These are phyloP conservation scores for Himalopsyche kuldschensis DNA, from an alignment of 2,888 invertebrate species.

Conservation along the genomic window DNA sequence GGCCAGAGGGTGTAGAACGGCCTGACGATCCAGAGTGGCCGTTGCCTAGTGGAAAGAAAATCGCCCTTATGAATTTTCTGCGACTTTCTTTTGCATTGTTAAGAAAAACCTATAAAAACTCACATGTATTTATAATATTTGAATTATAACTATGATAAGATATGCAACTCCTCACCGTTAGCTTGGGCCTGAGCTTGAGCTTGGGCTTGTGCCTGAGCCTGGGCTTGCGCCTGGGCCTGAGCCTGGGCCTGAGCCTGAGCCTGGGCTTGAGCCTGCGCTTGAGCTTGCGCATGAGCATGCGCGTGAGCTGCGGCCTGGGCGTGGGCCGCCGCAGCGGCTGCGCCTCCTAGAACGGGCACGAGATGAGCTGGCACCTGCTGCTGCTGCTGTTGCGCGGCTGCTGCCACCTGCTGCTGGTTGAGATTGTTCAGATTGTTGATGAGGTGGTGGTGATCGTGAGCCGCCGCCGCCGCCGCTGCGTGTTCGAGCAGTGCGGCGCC, in stretches of 20 bases:
- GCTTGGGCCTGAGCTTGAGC: constrained; percentile 51
- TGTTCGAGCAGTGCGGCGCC: constrained; percentile 52
- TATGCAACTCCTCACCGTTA: constrained; percentile 9
- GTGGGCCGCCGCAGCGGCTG: constrained; percentile 48
- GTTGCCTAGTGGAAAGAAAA: constrained; percentile 45
- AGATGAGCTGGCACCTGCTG: constrained; percentile 43
- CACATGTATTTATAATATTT: too few species aligned
- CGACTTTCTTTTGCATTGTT: too few species aligned
- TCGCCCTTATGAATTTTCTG: not conserved
- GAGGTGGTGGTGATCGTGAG: constrained; percentile 42
- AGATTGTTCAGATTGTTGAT: constrained; percentile 45
- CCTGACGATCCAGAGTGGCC: constrained; percentile 70
- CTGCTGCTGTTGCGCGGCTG: constrained; percentile 46
- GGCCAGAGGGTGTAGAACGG: constrained; percentile 67
- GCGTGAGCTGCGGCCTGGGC: constrained; percentile 46
- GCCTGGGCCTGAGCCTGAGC: constrained; percentile 39
- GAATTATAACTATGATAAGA: not conserved
- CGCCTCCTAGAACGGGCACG: constrained; percentile 46
- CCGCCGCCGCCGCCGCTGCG: constrained; percentile 19
- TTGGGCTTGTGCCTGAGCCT: constrained; percentile 47
- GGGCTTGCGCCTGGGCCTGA: constrained; percentile 44
- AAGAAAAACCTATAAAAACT: too few species aligned
- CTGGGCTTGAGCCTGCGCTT: constrained; percentile 40
- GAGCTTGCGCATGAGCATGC: constrained; percentile 42
- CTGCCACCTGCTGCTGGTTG: constrained; percentile 47